Base-by-base conservation (phyloP, 64 coral and sea anemone genomes). In the Pachyseris speciosa region DNA sequence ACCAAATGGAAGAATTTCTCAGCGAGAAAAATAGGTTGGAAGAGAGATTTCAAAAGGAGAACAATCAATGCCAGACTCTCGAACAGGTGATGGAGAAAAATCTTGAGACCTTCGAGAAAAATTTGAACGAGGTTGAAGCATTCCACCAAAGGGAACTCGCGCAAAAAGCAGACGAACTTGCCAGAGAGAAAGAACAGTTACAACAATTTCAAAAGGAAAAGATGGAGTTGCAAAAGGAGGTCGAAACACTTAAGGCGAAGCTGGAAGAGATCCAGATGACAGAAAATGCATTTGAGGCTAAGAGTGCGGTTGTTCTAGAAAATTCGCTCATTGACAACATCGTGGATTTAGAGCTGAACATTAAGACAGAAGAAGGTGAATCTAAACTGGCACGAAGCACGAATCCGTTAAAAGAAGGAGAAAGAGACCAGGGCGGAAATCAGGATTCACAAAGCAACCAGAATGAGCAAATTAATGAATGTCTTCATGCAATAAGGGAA, bases 181-280 rank as follows among this genome's bases (percentile, higher is more conserved):
- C 49, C 0, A 51, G 29, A 30, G 77, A 61, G 9, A 81, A 81
- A 81, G 41, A 80, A 65, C 55, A 52, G 34, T 32, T 30, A 16
- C 38, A 92, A 48, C 24, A 77, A 6, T 24, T 92, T 40, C 84
- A 92, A 72, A 88, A 55, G 74, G 75, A 84, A 67, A 32, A 87
- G 32, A 7, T 37, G 17, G 9, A 26, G 27, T 78, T 96, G 41
- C 36, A 59, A 57, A 45, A 41, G 8, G 41, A 58, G 68, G 27
- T 61, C 11, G 75, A 88, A 48, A 28, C 19, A 38, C 29, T 67
- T 34, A 75, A 28, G 42, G 19, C 19, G 36, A 91, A 17, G 37
- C 30, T 74, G 36, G 86, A 88, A 25, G 67, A 84, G 24, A n/a
- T 60, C 22, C 78, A 92, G 83, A 64, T 63, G 22, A 11, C 77